Evolutionary conservation across 2,797 vertebrate genomes (phyloP), one percentile per base, ranked within the genome.

Genomic region (Calcarius lapponicus): DNA sequence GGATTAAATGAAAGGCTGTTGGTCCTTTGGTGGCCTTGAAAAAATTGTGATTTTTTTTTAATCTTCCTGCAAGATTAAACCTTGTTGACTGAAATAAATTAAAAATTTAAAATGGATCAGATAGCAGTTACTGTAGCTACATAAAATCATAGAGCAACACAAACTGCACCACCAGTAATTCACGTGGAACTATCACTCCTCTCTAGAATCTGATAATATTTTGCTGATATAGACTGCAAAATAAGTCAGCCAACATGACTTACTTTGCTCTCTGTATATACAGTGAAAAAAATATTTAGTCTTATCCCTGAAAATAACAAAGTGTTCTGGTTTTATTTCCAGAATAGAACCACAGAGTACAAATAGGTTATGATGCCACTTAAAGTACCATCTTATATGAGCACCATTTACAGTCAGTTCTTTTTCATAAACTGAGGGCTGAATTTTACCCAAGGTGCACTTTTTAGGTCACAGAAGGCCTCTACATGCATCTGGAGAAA

Each of bases 1-100:
- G 69, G 96, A 97, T 96, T 97, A 96, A 97, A 95, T 76, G 90
- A 92, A 95, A 96, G 62, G 75, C 56, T 93, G 79, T 85, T 94
- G 93, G 90, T 90, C 85, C 80, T 95, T 92, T 89, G 85, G 89
- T 86, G 54, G 92, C 93, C 83, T 93, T 88, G 66, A 94, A 95
- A 96, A 94, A 87, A 86, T 60, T 26, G 73, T 56, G 86, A 62
- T 70, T 89, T 88, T 58, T 51, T 93, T 93, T 96, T 84, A 92
- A 89, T 94, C 88, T 95, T 95, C 88, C 85, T 64, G 69, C 9
- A 26, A 89, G 80, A 91, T 96, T 95, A 95, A 89, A 95, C 78
- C 72, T 75, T 90, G 73, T 86, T 96, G 93, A 93, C 54, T 95
- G 91, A 92, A 94, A 96, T 85, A 93, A 95, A 95, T 95, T 93